phyloP scores from a whole-genome alignment of 2,888 invertebrate species.

The Galerucella calmariensis region DNA sequence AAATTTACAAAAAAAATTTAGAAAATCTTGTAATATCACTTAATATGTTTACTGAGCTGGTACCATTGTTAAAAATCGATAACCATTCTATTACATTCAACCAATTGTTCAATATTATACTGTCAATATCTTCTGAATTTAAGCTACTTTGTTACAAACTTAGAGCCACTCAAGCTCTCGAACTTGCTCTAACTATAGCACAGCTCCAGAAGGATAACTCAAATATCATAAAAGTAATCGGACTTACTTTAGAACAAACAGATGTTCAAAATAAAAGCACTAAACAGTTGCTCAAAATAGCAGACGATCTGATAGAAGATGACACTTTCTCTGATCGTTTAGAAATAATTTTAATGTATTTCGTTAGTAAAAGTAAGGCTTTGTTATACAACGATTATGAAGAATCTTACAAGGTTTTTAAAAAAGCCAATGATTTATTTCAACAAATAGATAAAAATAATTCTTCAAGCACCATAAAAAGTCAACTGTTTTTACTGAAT shows the following conservation, averaged over 20 bases:
- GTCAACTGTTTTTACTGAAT: slow-evolving; percentile 46
- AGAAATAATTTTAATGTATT: slow-evolving; percentile 41
- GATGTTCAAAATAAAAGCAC: slow-evolving; percentile 42
- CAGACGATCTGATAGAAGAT: slow-evolving; percentile 39
- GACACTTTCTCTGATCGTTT: slow-evolving; percentile 24
- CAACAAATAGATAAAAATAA: slow-evolving; percentile 24
- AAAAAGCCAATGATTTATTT: slow-evolving; percentile 46
- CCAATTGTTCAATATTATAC: slow-evolving; percentile 41
- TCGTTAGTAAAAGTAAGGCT: slow-evolving; percentile 46
- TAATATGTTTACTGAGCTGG: slow-evolving; percentile 39
- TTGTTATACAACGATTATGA: slow-evolving; percentile 39
- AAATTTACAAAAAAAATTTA: slow-evolving; percentile 44
- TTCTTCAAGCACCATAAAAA: slow-evolving; percentile 43
- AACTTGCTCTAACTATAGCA: slow-evolving; percentile 50
- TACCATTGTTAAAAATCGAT: slow-evolving; percentile 27
- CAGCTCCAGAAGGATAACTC: slow-evolving; percentile 44
- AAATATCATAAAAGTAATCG: slow-evolving; percentile 47
- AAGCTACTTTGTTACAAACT: slow-evolving; percentile 51
- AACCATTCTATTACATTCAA: slow-evolving; percentile 28
- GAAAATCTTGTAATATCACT: slow-evolving; percentile 49
- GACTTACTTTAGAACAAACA: slow-evolving; percentile 48
- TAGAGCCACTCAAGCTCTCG: slow-evolving; percentile 48
- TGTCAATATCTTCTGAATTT: slow-evolving; percentile 52
- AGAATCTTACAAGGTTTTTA: slow-evolving; percentile 47
- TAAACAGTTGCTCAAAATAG: slow-evolving; percentile 40